Percentiles rank a stretch among this genome's conserved stretches.
Conservation (phyloP, 2,888 invertebrate genomes). For the Tubiluchus corallicola region DNA sequence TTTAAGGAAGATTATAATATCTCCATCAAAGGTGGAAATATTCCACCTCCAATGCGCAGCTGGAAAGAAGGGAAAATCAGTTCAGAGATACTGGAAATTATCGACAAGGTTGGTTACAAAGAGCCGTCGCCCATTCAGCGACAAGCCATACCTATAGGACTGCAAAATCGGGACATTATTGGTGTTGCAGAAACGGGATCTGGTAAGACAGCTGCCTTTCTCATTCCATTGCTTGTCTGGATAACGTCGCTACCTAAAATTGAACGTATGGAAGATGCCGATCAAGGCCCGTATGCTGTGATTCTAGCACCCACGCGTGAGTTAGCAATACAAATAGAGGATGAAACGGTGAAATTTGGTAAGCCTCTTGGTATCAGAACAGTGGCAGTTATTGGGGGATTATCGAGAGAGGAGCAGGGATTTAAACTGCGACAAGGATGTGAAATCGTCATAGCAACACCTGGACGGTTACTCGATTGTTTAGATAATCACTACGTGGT, state of each 20-base stretch:
- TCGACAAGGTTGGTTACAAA: constrained; percentile 82
- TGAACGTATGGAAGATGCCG: constrained; percentile 43
- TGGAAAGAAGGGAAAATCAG: constrained; percentile 90
- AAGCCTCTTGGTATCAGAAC: constrained; percentile 76
- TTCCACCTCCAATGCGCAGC: constrained; percentile 81
- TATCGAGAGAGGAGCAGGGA: constrained; percentile 95
- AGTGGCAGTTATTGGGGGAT: constrained; percentile 79
- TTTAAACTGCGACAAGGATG: constrained; percentile 88
- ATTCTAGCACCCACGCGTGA: constrained; percentile 99
- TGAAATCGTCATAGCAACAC: constrained; percentile 98
- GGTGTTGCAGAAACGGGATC: constrained; percentile 99
- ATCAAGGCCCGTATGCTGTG: constrained; percentile 85
- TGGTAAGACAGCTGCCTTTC: constrained; percentile 94
- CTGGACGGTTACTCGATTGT: constrained; percentile 96
- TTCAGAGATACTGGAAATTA: constrained; percentile 73
- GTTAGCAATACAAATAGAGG: constrained; percentile 96
- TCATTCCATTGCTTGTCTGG: constrained; percentile 91
- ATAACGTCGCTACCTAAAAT: constrained; percentile 92
- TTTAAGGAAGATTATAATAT: constrained; percentile 99
- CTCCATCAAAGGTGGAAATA: constrained; percentile 86
- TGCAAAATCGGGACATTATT: constrained; percentile 59
- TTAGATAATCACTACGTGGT: constrained; percentile 93
- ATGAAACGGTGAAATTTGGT: constrained; percentile 94
- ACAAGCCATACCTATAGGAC: constrained; percentile 95
- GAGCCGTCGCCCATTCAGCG: constrained; percentile 98